phyloP scores from a whole-genome alignment of 2,113 vertebrate species.

The Zapornia atra region DNA sequence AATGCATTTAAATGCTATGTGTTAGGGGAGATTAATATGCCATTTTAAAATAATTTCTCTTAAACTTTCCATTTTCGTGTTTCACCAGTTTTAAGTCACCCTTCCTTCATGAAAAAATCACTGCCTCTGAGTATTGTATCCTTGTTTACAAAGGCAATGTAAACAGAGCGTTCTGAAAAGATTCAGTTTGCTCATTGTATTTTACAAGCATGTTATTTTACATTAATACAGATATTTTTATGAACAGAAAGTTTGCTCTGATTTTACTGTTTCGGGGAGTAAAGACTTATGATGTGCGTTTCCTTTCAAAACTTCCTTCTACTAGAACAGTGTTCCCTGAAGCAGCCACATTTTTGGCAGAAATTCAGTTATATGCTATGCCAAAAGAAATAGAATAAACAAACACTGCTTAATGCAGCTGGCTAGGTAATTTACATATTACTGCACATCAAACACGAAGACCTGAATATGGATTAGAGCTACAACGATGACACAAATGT shows the following conservation, averaged over 20 bases:
- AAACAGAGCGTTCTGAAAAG: conserved; percentile 45
- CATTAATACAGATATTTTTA: conserved; percentile 71
- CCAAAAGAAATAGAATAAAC: conserved; percentile 82
- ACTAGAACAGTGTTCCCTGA: conserved; percentile 70
- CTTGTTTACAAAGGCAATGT: conserved; percentile 65
- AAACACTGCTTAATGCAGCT: conserved; percentile 82
- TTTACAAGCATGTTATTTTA: conserved; percentile 75
- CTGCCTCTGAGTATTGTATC: conserved; percentile 26
- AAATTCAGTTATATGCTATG: conserved; percentile 78
- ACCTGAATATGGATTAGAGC: conserved; percentile 78
- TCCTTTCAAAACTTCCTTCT: conserved; percentile 79
- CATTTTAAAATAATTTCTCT: conserved; percentile 70
- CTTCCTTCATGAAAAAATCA: conserved; percentile 26
- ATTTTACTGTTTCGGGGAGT: conserved; percentile 71
- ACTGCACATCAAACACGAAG: conserved; percentile 76
- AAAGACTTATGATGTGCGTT: conserved; percentile 69
- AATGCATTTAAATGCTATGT: conserved; percentile 71
- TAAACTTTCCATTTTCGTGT: conserved; percentile 69
- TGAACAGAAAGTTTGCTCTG: conserved; percentile 77
- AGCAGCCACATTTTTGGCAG: conserved; percentile 81
- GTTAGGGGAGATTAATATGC: conserved; percentile 71
- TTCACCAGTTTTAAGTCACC: conserved; percentile 53
- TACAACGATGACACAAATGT: conserved; percentile 71
- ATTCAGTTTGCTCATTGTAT: conserved; percentile 62
- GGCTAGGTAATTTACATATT: conserved; percentile 82